A percentile compares a stretch with the other conserved stretches of the same genome.
These are phyloP conservation scores for Drosophila simulans DNA, from an alignment of 1,140 invertebrate species.

Conservation along the genomic window DNA sequence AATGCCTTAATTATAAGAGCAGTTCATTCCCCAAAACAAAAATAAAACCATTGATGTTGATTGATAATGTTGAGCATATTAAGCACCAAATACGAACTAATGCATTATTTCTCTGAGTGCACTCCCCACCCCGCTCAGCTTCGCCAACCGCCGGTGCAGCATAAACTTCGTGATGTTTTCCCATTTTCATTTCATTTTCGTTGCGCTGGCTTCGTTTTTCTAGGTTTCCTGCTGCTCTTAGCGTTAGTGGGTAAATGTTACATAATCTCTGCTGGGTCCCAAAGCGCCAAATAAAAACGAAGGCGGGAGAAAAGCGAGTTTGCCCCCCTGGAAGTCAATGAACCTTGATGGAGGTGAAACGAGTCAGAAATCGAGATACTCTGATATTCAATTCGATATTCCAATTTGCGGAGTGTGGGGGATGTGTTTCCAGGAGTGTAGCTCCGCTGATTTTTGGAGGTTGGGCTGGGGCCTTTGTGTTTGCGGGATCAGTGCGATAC, in stretches of 20 bases:
- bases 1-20: too few species aligned
- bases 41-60: too few species aligned
- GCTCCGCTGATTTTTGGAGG: conserved; percentile 6
- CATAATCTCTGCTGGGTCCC: conserved; percentile 52
- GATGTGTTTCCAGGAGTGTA: conserved; percentile 20
- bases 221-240: conserved; percentile 81
- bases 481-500: conserved; percentile 6
- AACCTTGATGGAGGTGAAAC: conserved; percentile 39
- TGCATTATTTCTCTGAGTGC: not conserved
- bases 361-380: conserved; percentile 21
- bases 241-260: conserved; percentile 81
- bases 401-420: not conserved
- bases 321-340: conserved; percentile 22
- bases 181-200: conserved; percentile 53
- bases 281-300: not conserved
- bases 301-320: not conserved
- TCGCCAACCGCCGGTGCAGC: conserved; percentile 26
- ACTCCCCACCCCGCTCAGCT: conserved; percentile 37
- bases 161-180: conserved; percentile 64
- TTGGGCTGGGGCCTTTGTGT: conserved; percentile 23
- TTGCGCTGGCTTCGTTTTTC: conserved; percentile 66
- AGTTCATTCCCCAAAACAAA: too few species aligned
- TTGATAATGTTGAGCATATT: too few species aligned
- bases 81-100: too few species aligned
- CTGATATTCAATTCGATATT: conserved; percentile 39